These are phyloP conservation scores for Agonopterix arenella DNA, from an alignment of 2,888 invertebrate species.

Conservation along the genomic window DNA sequence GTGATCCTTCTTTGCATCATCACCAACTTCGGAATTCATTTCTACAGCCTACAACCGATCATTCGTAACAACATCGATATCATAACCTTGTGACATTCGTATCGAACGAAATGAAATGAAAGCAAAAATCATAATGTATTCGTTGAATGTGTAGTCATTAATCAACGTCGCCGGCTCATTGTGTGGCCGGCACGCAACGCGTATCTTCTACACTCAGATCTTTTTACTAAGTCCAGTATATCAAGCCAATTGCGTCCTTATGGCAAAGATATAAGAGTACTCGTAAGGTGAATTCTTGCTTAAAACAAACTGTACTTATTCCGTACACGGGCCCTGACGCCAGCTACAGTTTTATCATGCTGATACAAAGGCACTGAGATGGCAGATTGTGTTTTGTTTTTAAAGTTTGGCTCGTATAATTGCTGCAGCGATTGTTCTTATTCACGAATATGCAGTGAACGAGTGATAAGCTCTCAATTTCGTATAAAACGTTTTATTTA, in stretches of 20 bases:
- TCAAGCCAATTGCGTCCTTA: neutral
- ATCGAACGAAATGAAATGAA: conserved; percentile 72
- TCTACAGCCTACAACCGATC: conserved; percentile 30
- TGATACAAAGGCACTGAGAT: conserved; percentile 41
- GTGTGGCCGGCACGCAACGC: conserved; percentile 72
- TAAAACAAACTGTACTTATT: conserved; percentile 18
- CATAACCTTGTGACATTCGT: conserved; percentile 74
- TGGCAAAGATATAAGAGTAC: neutral
- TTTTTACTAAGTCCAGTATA: conserved; percentile 1
- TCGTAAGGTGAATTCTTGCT: conserved; percentile 7
- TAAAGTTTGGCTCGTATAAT: conserved; percentile 5
- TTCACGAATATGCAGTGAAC: neutral
- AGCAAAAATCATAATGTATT: conserved; percentile 77
- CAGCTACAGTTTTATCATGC: conserved; percentile 53
- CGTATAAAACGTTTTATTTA: no score
- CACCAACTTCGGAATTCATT: conserved; percentile 1
- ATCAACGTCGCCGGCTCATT: conserved; percentile 72
- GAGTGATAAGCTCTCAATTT: no score
- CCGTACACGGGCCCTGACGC: conserved; percentile 37
- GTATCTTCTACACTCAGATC: conserved; percentile 16
- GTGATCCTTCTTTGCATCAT: neutral
- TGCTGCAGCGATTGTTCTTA: neutral
- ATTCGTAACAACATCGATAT: conserved; percentile 53
- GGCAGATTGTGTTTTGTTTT: conserved; percentile 26
- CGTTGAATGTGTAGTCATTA: conserved; percentile 70